Evolutionary conservation across 2,797 vertebrate genomes (phyloP).

Genomic region (Paedocypris micromegethes): DNA sequence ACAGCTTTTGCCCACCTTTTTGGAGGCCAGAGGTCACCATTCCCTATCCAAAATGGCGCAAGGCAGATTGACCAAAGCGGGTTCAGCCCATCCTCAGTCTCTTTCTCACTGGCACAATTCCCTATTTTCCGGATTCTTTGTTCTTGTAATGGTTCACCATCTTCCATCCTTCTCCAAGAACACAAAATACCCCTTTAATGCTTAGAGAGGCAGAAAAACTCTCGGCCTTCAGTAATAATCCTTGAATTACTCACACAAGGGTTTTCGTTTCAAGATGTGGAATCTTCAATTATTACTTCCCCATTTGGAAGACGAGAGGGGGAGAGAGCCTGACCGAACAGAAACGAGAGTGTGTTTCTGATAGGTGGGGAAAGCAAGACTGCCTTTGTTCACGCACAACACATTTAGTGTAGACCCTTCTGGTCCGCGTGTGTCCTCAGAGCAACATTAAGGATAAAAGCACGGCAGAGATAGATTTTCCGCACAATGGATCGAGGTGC

Average conservation of each 20-base stretch:
- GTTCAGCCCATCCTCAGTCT: conserved; percentile 3
- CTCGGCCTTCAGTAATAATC: conserved; percentile 74
- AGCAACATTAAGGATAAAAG: conserved; percentile 65
- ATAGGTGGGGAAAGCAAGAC: conserved; percentile 67
- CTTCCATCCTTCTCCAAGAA: conserved; percentile 72
- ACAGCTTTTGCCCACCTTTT: conserved; percentile 3
- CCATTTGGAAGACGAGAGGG: conserved; percentile 64
- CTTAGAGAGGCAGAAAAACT: conserved; percentile 77
- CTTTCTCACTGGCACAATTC: conserved; percentile 54
- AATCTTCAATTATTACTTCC: conserved; percentile 79
- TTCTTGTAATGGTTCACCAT: conserved; percentile 78
- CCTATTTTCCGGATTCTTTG: conserved; percentile 75
- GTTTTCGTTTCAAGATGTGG: conserved; percentile 80
- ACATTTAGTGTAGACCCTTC: conserved; percentile 36
- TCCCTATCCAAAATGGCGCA: background rate
- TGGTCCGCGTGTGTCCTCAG: conserved; percentile 21
- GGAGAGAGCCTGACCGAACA: conserved; percentile 43
- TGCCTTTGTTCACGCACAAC: conserved; percentile 68
- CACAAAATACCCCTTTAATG: conserved; percentile 83
- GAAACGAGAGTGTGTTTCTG: conserved; percentile 54
- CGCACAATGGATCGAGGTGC: conserved; percentile 41
- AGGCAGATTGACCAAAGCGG: conserved; percentile 44
- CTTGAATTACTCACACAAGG: conserved; percentile 79
- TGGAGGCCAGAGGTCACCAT: too few species aligned
- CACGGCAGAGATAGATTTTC: conserved; percentile 67